A percentile compares a stretch with the other conserved stretches of the same genome.
These are phyloP conservation scores for Lytechinus variegatus DNA, from an alignment of 35 echinoderm and acorn worm genomes.

Conservation along the genomic window DNA sequence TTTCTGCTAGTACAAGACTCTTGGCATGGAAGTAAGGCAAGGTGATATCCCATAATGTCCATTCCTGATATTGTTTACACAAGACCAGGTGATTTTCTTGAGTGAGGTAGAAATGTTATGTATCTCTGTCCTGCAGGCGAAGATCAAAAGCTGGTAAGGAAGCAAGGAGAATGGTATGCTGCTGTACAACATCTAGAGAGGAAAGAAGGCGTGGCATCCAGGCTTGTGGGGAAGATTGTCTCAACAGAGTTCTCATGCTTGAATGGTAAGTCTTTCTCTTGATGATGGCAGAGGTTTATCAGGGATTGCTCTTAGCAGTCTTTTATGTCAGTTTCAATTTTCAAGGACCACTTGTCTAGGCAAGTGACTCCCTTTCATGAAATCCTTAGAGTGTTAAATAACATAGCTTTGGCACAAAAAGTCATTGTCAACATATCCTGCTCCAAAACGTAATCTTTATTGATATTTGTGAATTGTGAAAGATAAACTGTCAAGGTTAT, in stretches of 20 bases:
- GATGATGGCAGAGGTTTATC: too few species aligned
- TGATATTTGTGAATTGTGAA: background rate
- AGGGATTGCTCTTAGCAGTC: too few species aligned
- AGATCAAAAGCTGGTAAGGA: slow-evolving; percentile 94
- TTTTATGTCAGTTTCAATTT: background rate
- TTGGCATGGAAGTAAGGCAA: background rate
- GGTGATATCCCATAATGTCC: background rate
- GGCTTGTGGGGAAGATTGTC: slow-evolving; percentile 94
- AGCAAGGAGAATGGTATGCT: slow-evolving; percentile 87
- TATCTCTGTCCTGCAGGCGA: slow-evolving; percentile 51
- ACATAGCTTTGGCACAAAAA: background rate
- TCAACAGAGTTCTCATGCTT: slow-evolving; percentile 98
- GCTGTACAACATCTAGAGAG: slow-evolving; percentile 83
- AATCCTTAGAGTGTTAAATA: background rate
- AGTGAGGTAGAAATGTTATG: background rate
- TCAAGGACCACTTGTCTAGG: background rate
- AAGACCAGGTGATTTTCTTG: too few species aligned
- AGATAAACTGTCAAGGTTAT: too few species aligned
- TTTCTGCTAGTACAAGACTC: too few species aligned
- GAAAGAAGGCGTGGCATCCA: slow-evolving; percentile 66
- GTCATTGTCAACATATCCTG: background rate
- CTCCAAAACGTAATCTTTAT: background rate
- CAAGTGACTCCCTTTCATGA: background rate
- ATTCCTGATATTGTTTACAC: background rate
- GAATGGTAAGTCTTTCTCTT: slow-evolving; percentile 78